phyloP scores from a whole-genome alignment of 1,140 invertebrate genomes.

The Pseudomyrmex gracilis region DNA sequence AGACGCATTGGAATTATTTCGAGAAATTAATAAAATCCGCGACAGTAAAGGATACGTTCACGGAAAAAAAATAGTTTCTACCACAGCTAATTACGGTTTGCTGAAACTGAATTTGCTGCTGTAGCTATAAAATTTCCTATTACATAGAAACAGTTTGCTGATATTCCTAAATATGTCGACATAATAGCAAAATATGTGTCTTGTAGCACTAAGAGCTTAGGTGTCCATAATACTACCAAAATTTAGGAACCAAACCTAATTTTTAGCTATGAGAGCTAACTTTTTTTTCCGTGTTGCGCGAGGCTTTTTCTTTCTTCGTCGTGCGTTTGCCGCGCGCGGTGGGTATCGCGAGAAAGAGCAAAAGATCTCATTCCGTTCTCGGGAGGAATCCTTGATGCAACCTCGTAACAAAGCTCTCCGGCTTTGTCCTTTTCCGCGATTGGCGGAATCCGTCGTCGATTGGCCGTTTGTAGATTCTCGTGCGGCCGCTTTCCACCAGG shows the following conservation, averaged over 20 bases:
- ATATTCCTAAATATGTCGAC: too few species aligned
- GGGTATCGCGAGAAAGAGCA: neutral
- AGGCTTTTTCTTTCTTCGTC: neutral
- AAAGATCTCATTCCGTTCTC: slow-evolving; percentile 9
- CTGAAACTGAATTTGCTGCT: too few species aligned
- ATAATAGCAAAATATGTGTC: too few species aligned
- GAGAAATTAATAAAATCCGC: neutral
- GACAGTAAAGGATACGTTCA: neutral
- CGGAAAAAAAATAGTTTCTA: too few species aligned
- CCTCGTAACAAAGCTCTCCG: slow-evolving; percentile 33
- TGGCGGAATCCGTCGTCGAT: slow-evolving; percentile 24
- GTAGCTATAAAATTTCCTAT: too few species aligned
- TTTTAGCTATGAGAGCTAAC: neutral
- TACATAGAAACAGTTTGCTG: too few species aligned
- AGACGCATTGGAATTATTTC: too few species aligned
- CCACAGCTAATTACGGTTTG: too few species aligned
- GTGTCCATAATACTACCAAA: too few species aligned
- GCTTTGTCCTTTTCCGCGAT: slow-evolving; percentile 67
- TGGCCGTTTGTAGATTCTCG: slow-evolving; percentile 65
- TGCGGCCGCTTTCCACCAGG: slow-evolving; percentile 54
- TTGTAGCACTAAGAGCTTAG: too few species aligned
- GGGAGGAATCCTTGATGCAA: slow-evolving; percentile 63
- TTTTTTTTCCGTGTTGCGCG: neutral
- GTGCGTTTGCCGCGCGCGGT: neutral
- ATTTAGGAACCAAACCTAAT: too few species aligned